phyloP scores from a whole-genome alignment of 1,140 invertebrate species.

The Drosophila nigromelanica region DNA sequence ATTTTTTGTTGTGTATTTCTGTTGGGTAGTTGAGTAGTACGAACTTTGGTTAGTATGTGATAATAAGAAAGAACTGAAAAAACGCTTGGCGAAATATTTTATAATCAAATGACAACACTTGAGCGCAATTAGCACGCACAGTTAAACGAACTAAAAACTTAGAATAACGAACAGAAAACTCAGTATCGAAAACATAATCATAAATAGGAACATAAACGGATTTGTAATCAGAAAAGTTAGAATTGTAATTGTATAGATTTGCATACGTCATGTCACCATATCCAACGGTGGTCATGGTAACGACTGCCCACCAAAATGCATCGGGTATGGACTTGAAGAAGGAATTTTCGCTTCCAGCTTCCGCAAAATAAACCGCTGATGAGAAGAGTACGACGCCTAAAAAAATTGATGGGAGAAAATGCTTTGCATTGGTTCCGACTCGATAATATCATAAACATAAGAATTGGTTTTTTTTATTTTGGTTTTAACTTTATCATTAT shows the following conservation, averaged over 20 bases:
- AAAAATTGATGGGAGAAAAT: constrained; percentile 87
- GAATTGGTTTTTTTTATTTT: constrained; percentile 28
- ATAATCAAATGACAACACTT: constrained; percentile 35
- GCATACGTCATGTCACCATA: constrained; percentile 99
- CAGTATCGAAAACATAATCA: constrained; percentile 26
- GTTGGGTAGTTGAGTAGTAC: constrained; percentile 23
- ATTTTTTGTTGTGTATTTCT: neutral
- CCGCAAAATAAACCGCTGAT: constrained; percentile 99
- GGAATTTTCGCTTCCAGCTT: constrained; percentile 98
- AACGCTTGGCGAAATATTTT: constrained; percentile 28
- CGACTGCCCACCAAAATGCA: constrained; percentile 99
- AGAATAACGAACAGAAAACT: constrained; percentile 19
- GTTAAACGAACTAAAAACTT: constrained; percentile 28
- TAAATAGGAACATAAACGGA: constrained; percentile 28
- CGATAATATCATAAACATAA: constrained; percentile 40
- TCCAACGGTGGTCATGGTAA: constrained; percentile 99
- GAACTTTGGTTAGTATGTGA: constrained; percentile 32
- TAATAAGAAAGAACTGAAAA: constrained; percentile 22
- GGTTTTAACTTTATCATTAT: constrained; percentile 38
- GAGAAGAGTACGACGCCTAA: constrained; percentile 99
- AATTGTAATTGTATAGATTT: constrained; percentile 84
- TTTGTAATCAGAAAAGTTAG: constrained; percentile 72
- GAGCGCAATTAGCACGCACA: constrained; percentile 24
- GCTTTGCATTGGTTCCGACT: constrained; percentile 80
- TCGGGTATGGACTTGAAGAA: constrained; percentile 99